phyloP scores from a whole-genome alignment of 2,797 vertebrate species.

The Brachyrhaphis roseni region DNA sequence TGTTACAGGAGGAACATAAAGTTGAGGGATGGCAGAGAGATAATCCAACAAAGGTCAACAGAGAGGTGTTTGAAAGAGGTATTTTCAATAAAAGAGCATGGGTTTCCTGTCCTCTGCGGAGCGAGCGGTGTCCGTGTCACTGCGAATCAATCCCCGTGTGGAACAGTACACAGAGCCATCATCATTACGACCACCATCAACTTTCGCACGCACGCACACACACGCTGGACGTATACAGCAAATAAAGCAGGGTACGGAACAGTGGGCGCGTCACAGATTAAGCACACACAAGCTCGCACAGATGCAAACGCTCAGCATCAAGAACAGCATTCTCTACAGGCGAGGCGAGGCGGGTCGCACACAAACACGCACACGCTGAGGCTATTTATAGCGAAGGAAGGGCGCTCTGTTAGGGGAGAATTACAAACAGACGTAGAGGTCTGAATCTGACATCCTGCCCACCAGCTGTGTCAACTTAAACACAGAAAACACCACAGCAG shows the following conservation, averaged over 20 bases:
- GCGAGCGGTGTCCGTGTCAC: background rate
- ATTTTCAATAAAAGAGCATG: background rate
- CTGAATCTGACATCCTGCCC: conserved; percentile 83
- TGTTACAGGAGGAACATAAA: background rate
- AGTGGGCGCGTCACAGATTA: background rate
- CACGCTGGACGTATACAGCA: background rate
- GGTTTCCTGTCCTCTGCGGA: background rate
- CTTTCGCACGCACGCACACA: background rate
- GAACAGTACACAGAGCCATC: background rate
- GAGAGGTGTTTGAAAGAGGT: background rate
- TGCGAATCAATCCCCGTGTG: background rate
- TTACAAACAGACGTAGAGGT: conserved; percentile 75
- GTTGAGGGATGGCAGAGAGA: background rate
- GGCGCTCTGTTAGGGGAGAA: conserved; percentile 78
- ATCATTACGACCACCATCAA: conserved; percentile 1
- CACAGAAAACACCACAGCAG: conserved; percentile 59
- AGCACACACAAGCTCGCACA: conserved; percentile 13
- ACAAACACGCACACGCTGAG: conserved; percentile 24
- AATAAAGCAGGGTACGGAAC: background rate
- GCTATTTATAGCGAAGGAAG: conserved; percentile 83
- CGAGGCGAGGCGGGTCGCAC: background rate
- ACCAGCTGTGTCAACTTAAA: conserved; percentile 87
- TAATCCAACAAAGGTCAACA: background rate
- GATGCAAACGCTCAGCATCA: conserved; percentile 43
- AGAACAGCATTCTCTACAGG: conserved; percentile 66